Base-by-base conservation (phyloP, 2,797 vertebrate genomes). In the Gambusia yucatana region DNA sequence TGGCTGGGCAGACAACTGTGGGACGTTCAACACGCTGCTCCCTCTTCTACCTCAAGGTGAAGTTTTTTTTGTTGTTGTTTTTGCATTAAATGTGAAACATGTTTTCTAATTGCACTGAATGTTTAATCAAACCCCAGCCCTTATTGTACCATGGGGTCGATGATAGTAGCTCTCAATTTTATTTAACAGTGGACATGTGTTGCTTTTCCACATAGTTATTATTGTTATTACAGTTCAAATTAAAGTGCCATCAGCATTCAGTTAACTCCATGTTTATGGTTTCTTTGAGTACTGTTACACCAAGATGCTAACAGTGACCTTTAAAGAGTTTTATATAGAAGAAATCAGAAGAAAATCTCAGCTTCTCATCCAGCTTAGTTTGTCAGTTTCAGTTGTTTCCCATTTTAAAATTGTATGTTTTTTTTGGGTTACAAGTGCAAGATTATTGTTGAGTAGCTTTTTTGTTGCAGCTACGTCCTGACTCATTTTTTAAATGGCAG, bases 1-100 rank as follows among this genome's bases (percentile, higher is more conserved):
- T 0, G 95, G 96, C 67, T 97, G 96, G 96, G 84, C 96, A 44
- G 96, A 97, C 87, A 96, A 97, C 76, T 93, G 95, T 30, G 96
- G 96, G 3, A 88, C 96, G 13, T 97, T 97, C 17, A 87, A 95
- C 79, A 94, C 70, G 14, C 92, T 98, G 28, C 92, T 97, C 77
- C 96, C 96, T 2, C 93, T 96, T 65, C 92, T 97, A 3, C 95
- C 95, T 0, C 90, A 93, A 94, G 96, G 96, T 96, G 77, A 83
- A 25, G 11, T 2, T 11, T 25, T 43, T 8, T 25, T 30, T 61
- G 36, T 41, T 2, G 33, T 39, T 8, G 33, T 76, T 16, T 13
- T 41, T 39, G 13, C 6, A 2, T 44, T 69, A 11, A 39, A 30
- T 25, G 0, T 6, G 13, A 11, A 39, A 72, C 4, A 30, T 52